Evolutionary conservation across 2,888 invertebrate genomes (phyloP).

Genomic region (Apotomis turbidana): DNA sequence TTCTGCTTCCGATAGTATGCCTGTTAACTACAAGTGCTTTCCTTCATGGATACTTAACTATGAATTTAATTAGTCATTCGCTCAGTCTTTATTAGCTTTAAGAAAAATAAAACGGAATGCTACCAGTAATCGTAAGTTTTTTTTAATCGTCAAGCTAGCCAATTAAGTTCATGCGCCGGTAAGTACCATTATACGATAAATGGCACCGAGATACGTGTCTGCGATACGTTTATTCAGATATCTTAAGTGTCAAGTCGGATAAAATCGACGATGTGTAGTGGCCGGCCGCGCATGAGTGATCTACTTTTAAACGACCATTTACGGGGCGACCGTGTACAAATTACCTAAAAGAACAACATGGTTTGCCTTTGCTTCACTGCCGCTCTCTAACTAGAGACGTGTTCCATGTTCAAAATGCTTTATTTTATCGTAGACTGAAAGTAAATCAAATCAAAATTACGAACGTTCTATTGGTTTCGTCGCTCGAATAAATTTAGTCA

Average conservation of each 20-base stretch:
- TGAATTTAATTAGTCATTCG: slow-evolving; percentile 42
- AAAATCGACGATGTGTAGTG: slow-evolving; percentile 64
- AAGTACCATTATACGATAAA: slow-evolving; percentile 60
- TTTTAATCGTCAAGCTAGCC: slow-evolving; percentile 51
- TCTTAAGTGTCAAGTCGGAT: slow-evolving; percentile 74
- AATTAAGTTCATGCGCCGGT: slow-evolving; percentile 66
- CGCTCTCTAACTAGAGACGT: slow-evolving; percentile 54
- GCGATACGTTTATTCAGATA: slow-evolving; percentile 68
- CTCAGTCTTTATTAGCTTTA: slow-evolving; percentile 33
- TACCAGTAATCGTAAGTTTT: slow-evolving; percentile 37
- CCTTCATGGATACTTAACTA: slow-evolving; percentile 42
- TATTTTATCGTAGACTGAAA: slow-evolving; percentile 10
- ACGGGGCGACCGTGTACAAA: slow-evolving; percentile 68
- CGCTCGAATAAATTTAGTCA: not conserved
- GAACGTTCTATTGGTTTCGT: not conserved
- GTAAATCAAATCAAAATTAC: slow-evolving; percentile 5
- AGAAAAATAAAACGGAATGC: slow-evolving; percentile 32
- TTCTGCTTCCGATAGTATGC: slow-evolving; percentile 42
- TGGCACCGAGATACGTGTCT: slow-evolving; percentile 68
- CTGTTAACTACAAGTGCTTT: slow-evolving; percentile 42
- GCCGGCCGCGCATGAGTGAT: slow-evolving; percentile 63
- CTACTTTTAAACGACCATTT: slow-evolving; percentile 72
- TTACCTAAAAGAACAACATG: slow-evolving; percentile 61
- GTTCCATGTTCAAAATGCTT: slow-evolving; percentile 48
- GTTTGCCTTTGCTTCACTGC: slow-evolving; percentile 46